phyloP scores from a whole-genome alignment of 2,113 vertebrate genomes.

The Ceyx melanurus region DNA sequence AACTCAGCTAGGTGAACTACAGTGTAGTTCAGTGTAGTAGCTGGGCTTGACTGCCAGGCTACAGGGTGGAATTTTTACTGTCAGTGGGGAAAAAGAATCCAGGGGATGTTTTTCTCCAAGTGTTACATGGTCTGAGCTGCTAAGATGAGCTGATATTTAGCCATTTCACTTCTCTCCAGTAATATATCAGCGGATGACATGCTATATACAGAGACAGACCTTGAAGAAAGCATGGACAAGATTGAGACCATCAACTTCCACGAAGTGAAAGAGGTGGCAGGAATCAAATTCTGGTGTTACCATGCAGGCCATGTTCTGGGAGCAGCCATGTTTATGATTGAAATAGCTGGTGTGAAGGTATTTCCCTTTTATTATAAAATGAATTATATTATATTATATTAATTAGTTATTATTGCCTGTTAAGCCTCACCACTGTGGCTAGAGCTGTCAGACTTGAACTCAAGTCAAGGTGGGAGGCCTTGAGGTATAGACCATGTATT shows the following conservation, averaged over 20 bases:
- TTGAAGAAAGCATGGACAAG: conserved; percentile 99
- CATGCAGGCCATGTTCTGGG: conserved; percentile 95
- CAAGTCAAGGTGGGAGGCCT: not conserved
- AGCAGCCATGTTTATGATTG: conserved; percentile 99
- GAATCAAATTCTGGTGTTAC: conserved; percentile 99
- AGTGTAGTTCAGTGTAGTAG: too few relatives aligned
- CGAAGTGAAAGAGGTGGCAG: conserved; percentile 97
- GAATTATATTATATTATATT: not conserved
- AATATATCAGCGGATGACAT: conserved; percentile 99
- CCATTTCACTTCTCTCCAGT: conserved; percentile 69
- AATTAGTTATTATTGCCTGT: not conserved
- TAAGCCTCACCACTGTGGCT: not conserved
- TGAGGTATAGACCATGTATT: not conserved
- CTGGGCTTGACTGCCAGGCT: not conserved
- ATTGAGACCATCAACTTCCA: conserved; percentile 99
- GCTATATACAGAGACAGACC: conserved; percentile 95
- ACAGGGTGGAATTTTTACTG: not conserved
- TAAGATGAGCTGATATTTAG: not conserved
- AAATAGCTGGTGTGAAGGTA: conserved; percentile 98
- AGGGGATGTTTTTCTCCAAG: not conserved
- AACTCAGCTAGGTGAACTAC: not conserved
- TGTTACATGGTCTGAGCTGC: not conserved
- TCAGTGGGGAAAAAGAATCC: not conserved
- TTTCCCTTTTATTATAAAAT: not conserved
- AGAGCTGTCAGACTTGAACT: not conserved